Evolutionary conservation across 2,113 vertebrate genomes (phyloP), one percentile per base, ranked within the genome.

Genomic region (Orthonyx spaldingii): DNA sequence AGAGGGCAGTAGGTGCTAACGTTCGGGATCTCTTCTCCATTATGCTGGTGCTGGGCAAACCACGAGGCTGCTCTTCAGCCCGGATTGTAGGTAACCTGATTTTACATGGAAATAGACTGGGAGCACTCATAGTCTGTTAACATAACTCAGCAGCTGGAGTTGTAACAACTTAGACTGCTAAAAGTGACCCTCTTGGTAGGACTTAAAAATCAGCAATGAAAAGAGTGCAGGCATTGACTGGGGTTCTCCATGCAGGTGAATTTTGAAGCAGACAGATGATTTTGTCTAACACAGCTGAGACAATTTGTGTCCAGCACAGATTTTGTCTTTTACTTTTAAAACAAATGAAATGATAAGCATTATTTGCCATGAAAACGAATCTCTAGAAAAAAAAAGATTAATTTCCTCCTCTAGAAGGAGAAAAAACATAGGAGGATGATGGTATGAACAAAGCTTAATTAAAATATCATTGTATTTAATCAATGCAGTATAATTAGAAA

Each of bases 1-100:
- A 96, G 95, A 96, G 90, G 92, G 94, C 90, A 92, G 90, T 71
- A 96, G 84, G 92, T 71, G 72, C 83, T 75, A 95, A 86, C 53
- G 21, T 93, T 95, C 86, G 39, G 37, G 18, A 5, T 84, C 23
- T 52, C 53, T 46, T 63, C 39, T 85, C 41, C n/a, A 2, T 30
- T 35, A 7, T 69, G 8, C 18, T 0, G 1, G 30, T 44, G 32
- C 86, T 75, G 69, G 28, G 23, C 37, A 71, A 70, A 80, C 41
- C 3, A 2, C 4, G 14, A 56, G 49, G 22, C 59, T 84, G 59
- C 30, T 61, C 63, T 74, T 82, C 65, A 79, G 52, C 32, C 4
- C 0, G 5, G 49, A 21, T 60, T 82, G 22, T 42, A 47, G 37
- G 42, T 35, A 89, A 50, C 42, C 55, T 28, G 39, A 35, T 63